A percentile compares a stretch with the other conserved stretches of the same genome.
Evolutionary conservation across 2,113 vertebrate species (phyloP).

Genomic region (Dasyornis broadbenti): DNA sequence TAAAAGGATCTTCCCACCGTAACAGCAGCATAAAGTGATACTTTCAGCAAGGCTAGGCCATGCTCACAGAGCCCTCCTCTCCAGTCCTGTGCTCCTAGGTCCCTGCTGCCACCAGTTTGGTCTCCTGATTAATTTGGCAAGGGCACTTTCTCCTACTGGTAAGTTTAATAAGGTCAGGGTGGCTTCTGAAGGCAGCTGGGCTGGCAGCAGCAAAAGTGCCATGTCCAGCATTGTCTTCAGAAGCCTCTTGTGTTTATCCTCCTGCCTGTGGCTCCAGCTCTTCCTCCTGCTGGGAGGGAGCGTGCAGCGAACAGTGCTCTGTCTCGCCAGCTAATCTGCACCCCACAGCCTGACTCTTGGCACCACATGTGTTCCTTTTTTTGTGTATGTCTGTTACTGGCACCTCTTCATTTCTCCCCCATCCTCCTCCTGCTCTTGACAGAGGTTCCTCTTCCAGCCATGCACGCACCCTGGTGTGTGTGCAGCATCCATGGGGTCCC

Average conservation of each 20-base stretch:
- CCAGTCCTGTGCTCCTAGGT: background rate
- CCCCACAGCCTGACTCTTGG: background rate
- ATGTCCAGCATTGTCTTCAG: background rate
- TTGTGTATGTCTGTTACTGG: background rate
- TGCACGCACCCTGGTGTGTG: background rate
- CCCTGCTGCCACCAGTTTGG: background rate
- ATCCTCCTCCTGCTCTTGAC: background rate
- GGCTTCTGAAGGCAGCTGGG: background rate
- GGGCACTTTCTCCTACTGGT: background rate
- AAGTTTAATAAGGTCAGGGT: background rate
- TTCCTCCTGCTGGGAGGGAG: background rate
- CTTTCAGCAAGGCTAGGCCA: background rate
- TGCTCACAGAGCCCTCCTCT: background rate
- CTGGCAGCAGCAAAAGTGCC: background rate
- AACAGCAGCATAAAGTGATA: background rate
- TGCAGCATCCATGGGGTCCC: background rate
- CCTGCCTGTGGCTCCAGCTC: background rate
- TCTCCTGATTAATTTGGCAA: constrained; percentile 38
- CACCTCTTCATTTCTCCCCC: background rate
- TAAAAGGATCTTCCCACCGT: background rate
- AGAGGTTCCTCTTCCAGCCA: accelerated
- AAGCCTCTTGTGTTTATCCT: background rate
- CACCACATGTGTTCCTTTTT: background rate
- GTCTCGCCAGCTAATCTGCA: background rate
- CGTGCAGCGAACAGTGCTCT: accelerated